A percentile compares a stretch with the other conserved stretches of the same genome.
These are phyloP conservation scores for Zygaena filipendulae DNA, from an alignment of 2,888 invertebrate species.

Conservation along the genomic window DNA sequence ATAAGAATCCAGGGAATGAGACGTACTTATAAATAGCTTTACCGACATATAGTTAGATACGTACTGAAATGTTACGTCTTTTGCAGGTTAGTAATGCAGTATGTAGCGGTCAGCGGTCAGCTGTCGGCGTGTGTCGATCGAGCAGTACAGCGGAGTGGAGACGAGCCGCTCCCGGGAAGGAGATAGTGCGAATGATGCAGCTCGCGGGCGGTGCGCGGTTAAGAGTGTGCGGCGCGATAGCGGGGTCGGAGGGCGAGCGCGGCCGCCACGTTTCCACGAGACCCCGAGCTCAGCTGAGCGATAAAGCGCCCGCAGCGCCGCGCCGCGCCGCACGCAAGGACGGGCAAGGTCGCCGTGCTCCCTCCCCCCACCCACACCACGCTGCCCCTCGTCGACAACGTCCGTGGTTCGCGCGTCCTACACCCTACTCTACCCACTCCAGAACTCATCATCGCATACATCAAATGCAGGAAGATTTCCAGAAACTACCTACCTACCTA, in stretches of 20 bases:
- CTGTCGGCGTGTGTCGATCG: conserved; percentile 2
- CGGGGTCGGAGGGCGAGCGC: conserved; percentile 37
- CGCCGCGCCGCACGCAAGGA: conserved; percentile 49
- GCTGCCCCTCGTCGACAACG: neutral
- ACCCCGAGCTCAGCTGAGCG: no score
- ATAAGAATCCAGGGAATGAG: no score
- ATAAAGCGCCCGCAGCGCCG: no score
- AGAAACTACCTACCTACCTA: no score
- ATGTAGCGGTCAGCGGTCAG: no score
- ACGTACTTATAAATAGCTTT: no score
- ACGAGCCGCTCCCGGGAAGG: conserved; percentile 20
- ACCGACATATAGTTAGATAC: no score
- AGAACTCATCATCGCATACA: conserved; percentile 7
- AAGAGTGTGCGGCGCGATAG: conserved; percentile 45
- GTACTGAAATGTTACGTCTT: no score
- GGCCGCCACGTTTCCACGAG: conserved; percentile 36
- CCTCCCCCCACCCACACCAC: neutral
- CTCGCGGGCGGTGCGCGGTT: conserved; percentile 30
- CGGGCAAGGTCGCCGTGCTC: conserved; percentile 42
- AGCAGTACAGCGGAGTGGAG: conserved; percentile 8
- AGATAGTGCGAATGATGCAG: conserved; percentile 36
- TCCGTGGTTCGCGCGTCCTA: conserved; percentile 3
- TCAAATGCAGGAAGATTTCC: no score
- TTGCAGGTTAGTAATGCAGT: no score
- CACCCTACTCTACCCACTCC: conserved; percentile 4